Percentiles rank a stretch among this genome's conserved stretches.
Conservation (phyloP, 1,140 invertebrate genomes). For the Zelostemma sp. region DNA sequence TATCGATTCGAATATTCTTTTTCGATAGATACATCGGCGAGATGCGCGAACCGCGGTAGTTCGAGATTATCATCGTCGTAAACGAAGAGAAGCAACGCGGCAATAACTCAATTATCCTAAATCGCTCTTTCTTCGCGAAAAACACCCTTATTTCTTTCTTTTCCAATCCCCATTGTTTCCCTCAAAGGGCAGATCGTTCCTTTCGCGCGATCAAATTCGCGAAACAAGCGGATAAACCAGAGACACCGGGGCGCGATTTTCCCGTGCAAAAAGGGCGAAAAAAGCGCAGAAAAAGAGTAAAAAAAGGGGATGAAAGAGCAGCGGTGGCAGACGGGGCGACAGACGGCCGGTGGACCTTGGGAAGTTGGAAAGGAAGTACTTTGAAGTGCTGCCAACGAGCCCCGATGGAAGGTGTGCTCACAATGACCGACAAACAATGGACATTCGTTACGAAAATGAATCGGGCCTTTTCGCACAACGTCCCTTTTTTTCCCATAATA, state of each 20-base stretch:
- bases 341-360: conserved; percentile 42
- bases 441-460: conserved; percentile 58
- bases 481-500: conserved; percentile 52
- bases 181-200: conserved; percentile 50
- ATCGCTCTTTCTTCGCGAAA: background rate
- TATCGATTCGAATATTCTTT: too few relatives aligned
- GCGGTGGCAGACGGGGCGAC: conserved; percentile 28
- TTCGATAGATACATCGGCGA: too few relatives aligned
- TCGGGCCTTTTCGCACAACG: conserved; percentile 39
- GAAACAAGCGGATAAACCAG: background rate
- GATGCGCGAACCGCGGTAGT: too few relatives aligned
- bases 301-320: conserved; percentile 1
- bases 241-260: conserved; percentile 8
- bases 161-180: conserved; percentile 61
- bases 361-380: conserved; percentile 48
- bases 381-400: conserved; percentile 47
- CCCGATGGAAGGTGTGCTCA: conserved; percentile 41
- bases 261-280: background rate
- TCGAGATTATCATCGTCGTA: too few relatives aligned
- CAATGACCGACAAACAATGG: conserved; percentile 60
- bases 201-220: conserved; percentile 31
- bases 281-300: conserved; percentile 15
- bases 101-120: conserved; percentile 45
- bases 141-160: too few relatives aligned
- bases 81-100: too few relatives aligned